Evolutionary conservation across 92 coral and sea anemone species (phyloP), one percentile per base, ranked within the genome.

Genomic region (Epizoanthus stellaris): DNA sequence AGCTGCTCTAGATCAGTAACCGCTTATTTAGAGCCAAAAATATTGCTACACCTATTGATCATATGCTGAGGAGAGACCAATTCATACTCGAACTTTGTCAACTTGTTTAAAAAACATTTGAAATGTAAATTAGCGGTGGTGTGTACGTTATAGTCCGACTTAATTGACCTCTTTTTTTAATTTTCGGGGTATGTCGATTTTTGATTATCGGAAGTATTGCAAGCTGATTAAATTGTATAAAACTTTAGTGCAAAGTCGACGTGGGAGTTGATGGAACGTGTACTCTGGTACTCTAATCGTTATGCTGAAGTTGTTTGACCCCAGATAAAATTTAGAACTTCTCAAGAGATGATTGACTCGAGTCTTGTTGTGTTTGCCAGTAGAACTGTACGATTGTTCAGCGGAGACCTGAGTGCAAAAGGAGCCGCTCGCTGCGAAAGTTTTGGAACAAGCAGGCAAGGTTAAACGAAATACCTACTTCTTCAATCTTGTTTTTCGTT

Each of bases 291-390:
- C 76, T 38, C n/a, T 54, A 52, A 84, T 47, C 69, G 76, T 87
- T 73, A n/a, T 42, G 65, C 53, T 70, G 47, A 72, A 85, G 92
- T 89, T 90, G 93, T 76, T 87, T 90, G 93, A 90, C 93, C 93
- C 93, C 87, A 76, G 93, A 86, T 90, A 86, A 90, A 87, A 80
- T 86, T 30, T 86, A 90, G 85, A 90, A 90, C 75, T 59, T 67
- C 58, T 80, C 69, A 73, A 85, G 72, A 86, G 89, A 75, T 86
- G 83, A 82, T 82, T 86, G 85, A 61, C 60, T 73, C 49, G 58
- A 87, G 81, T 13, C 81, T 45, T 57, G 69, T 87, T 82, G 90
- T 86, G 43, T 82, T 58, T 45, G 47, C 73, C 19, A 62, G 42
- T 79, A 67, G 61, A 63, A 42, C 70, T 45, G 23, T 56, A 63